Base-by-base conservation (phyloP, 2,888 invertebrate genomes). In the Aphodius sticticus region DNA sequence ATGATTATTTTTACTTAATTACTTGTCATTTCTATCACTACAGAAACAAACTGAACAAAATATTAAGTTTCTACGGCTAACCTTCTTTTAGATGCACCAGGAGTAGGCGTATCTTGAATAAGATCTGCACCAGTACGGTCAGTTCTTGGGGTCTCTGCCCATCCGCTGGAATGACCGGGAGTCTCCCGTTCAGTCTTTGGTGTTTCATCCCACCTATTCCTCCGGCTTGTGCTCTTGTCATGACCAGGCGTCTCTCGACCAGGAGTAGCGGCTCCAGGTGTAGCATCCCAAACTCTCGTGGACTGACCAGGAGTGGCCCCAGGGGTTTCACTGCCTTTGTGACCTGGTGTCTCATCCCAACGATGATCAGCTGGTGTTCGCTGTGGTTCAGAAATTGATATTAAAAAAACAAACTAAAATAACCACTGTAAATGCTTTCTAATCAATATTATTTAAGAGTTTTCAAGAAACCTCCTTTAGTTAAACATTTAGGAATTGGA, bases 181-280 rank as follows among this genome's bases (percentile, higher is more conserved):
- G 99, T 99, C 91, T 98, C 98, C 88, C 98, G 92, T 88, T 98
- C 98, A 4, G 98, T 98, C 91, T 97, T 97, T 0, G 99, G 99
- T 0, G 99, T 99, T 90, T 99, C 99, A 89, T 99, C 99, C 99
- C 99, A 99, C 81, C 99, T 94, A 91, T 99, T 99, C 75, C 99
- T 93, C 12, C 99, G 91, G 16, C 95, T 93, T 38, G 95, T 95
- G 81, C 91, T 91, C 83, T 90, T 90, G 78, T 94, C 93, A 80
- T 84, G 84, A 5, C 76, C 82, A 0, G 96, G 96, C 0, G 98
- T 97, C 37, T 95, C 95, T 82, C 95, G 93, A 0, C 95, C 95
- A 0, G 96, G 95, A 77, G 96, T 96, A 15, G 95, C 94, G 88
- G 98, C 98, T 0, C 97, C 97, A 0, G 99, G 99, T 0, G 99